Conservation (phyloP, 2,888 invertebrate genomes). For the Ochropleura plecta region DNA sequence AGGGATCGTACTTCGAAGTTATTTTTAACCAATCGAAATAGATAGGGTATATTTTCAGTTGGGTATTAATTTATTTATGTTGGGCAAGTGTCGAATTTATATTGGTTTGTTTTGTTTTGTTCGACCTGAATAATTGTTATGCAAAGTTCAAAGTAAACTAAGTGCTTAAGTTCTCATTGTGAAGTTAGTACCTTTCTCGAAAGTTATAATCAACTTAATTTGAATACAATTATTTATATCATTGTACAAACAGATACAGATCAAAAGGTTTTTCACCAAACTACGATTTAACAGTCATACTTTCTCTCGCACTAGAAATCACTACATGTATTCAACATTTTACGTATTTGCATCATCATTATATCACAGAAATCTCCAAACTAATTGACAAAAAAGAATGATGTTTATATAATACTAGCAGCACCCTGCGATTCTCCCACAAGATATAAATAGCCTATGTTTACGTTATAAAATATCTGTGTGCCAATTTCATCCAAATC, state of each 20-base stretch:
- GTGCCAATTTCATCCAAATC: too few species aligned
- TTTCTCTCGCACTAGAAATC: background rate
- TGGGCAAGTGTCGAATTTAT: background rate
- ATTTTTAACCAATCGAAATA: slow-evolving; percentile 7
- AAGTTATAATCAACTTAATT: background rate
- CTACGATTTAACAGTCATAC: background rate
- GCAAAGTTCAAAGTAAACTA: background rate
- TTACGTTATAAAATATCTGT: too few species aligned
- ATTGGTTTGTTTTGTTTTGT: slow-evolving; percentile 2
- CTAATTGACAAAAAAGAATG: too few species aligned
- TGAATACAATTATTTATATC: background rate
- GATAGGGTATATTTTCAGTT: background rate
- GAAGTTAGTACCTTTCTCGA: background rate
- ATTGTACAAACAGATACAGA: background rate
- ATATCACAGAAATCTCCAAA: background rate
- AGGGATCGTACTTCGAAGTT: slow-evolving; percentile 11
- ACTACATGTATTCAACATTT: background rate
- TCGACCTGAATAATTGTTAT: background rate
- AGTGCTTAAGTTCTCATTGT: background rate
- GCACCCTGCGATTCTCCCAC: too few species aligned
- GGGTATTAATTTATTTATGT: slow-evolving; percentile 21
- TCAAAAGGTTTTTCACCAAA: too few species aligned
- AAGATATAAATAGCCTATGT: too few species aligned
- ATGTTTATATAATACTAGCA: too few species aligned
- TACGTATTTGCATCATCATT: background rate